Base-by-base conservation (phyloP, 2,797 vertebrate genomes). In the Smutsia gigantea region DNA sequence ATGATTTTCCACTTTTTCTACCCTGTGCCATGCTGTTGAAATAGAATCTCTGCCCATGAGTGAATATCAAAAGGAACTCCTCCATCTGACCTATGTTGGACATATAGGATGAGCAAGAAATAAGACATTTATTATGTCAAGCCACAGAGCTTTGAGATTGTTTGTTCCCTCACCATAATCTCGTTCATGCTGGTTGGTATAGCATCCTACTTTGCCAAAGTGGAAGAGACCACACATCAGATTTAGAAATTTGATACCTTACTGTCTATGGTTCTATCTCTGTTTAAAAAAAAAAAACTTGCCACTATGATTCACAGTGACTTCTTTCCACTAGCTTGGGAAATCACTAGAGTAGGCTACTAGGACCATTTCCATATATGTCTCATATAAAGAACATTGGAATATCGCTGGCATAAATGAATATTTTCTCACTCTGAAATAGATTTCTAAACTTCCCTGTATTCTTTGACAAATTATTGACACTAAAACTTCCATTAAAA, bases 401-500 rank as follows among this genome's bases (percentile, higher is more conserved):
- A 59, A 83, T 57, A 39, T 59, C 89, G 15, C 46, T 94, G 63
- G 1, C n/a, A 75, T 86, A 37, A 90, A 87, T 86, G 55, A 75
- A 68, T 77, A 64, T 49, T 95, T 96, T 93, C n/a, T 93, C 72
- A 89, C 4, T 86, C 17, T 83, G 13, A 91, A 95, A 93, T 82
- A 74, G 11, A 9, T 86, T 96, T 95, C 78, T 53, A 81, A 96
- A 85, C 27, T 71, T 1, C 2, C 87, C 19, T 84, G 12, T 78
- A 68, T 88, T 87, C 14, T 42, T 94, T 92, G 61, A 95, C 34
- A 95, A 96, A 95, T 91, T 81, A 96, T 91, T 97, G 91, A 88
- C 82, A 89, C 91, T 92, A 97, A 95, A 96, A 85, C 46, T 34
- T 82, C 78, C 72, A 82, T 92, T 97, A 93, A 92, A 96, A 93